Conservation (phyloP, 2,797 vertebrate species). For the Notolepis coatsorum region DNA sequence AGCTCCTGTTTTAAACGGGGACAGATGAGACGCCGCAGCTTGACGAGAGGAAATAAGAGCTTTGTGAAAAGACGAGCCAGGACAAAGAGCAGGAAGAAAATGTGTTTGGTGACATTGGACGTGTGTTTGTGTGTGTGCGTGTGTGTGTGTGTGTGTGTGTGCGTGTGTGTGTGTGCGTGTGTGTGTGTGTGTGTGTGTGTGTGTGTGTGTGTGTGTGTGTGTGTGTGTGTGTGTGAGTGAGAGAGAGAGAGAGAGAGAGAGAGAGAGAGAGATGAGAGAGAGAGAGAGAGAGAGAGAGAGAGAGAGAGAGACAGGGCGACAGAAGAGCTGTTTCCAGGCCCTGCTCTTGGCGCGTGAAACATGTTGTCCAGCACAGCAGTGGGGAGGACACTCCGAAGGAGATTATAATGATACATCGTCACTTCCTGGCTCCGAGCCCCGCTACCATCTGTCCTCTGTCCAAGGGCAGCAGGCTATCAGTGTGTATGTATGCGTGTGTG, state of each 20-base stretch:
- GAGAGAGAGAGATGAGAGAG: constrained; percentile 34
- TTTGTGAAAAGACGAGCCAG: constrained; percentile 23
- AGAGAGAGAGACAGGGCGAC: constrained; percentile 55
- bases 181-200: background rate
- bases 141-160: constrained; percentile 19
- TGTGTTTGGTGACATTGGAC: background rate
- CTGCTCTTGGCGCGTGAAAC: constrained; percentile 77
- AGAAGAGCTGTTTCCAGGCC: constrained; percentile 64
- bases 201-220: constrained; percentile 15
- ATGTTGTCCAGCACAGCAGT: constrained; percentile 80
- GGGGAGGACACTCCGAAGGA: constrained; percentile 75
- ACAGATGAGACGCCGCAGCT: constrained; percentile 2
- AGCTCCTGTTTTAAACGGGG: too few species aligned
- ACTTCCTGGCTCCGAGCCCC: constrained; percentile 76
- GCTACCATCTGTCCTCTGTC: constrained; percentile 81
- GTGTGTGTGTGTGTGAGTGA: constrained; percentile 7
- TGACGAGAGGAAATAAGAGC: constrained; percentile 21
- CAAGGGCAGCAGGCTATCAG: constrained; percentile 65
- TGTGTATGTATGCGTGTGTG: constrained; percentile 30
- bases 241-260: too few species aligned
- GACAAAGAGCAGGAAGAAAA: constrained; percentile 11
- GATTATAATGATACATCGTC: constrained; percentile 82
- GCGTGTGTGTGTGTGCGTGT: constrained; percentile 1
- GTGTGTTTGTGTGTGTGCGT: background rate
- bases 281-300: constrained; percentile 56